Evolutionary conservation across 30 jellyfish, hydroid and myxozoan species (phyloP), one percentile per base, ranked within the genome.

Genomic region (Cassiopea andromeda): DNA sequence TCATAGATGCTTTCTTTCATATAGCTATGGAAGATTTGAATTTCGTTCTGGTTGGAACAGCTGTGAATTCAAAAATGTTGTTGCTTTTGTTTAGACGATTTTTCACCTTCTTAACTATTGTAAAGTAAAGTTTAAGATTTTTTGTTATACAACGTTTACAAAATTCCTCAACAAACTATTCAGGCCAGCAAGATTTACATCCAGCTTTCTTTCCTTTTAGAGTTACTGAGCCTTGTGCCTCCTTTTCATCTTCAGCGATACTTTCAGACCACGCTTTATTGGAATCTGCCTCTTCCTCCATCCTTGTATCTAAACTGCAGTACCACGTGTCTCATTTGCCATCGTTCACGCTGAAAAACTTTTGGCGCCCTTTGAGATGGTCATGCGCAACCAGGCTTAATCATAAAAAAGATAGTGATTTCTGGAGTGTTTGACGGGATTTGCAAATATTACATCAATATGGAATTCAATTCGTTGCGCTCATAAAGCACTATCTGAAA

Each of bases 181-280:
- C 73, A 4, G 73, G 73, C 73, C 73, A 64, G 73, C 73, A 64
- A 64, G 73, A 64, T 64, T 13, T 64, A 27, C 73, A 27, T 64
- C 73, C 73, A 13, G 43, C 73, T 17, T 17, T 64, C 73, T 64
- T 64, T 64, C 73, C 15, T 64, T 64, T 64, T 17, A 14, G 0
- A 64, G 73, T 64, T 13, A 17, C 43, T 64, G 73, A 64, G 43
- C 73, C 43, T 64, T 64, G 73, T 27, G 73, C 73, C 73, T 64
- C 73, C 73, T 2, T 5, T 64, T 64, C 43, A 27, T 64, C 73
- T 64, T 64, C 73, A 17, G 19, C 43, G 43, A 64, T 64, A 27
- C 73, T 17, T 64, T 17, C 73, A 64, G 19, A 17, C 38, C 43
- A 64, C 73, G 43, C 0, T 64, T 64, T 9, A 64, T 64, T 27